Percentiles rank a stretch among this genome's conserved stretches.
phyloP scores from a whole-genome alignment of 2,113 vertebrate species.

The Zosterops japonicus region DNA sequence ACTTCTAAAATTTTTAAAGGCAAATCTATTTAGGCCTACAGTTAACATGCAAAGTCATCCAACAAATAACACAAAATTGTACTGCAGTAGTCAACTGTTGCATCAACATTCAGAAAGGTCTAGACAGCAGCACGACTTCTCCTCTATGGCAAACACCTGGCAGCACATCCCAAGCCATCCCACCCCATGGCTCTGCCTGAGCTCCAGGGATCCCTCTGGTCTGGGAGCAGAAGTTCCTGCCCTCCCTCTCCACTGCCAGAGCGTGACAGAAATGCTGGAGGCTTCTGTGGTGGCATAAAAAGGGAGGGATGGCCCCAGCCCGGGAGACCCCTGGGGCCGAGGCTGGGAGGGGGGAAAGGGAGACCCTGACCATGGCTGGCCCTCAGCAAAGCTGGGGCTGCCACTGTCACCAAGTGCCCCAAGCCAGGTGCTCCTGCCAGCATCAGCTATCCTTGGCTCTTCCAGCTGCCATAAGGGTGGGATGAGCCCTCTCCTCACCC shows the following conservation, averaged over 20 bases:
- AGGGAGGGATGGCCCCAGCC: rapidly evolving
- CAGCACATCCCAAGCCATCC: slow-evolving; percentile 15
- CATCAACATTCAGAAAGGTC: slow-evolving; percentile 85
- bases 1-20: slow-evolving; percentile 77
- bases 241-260: slow-evolving; percentile 1
- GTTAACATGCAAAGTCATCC: slow-evolving; percentile 96
- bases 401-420: not conserved
- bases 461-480: slow-evolving; percentile 6
- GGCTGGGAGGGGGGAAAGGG: not conserved
- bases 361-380: rapidly evolving
- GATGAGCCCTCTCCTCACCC: slow-evolving; percentile 33
- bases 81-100: slow-evolving; percentile 87
- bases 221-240: not conserved
- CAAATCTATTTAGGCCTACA: slow-evolving; percentile 91
- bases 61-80: slow-evolving; percentile 92
- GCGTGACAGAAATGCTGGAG: not conserved
- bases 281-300: not conserved
- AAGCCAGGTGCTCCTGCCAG: not conserved
- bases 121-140: slow-evolving; percentile 80
- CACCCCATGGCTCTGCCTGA: slow-evolving; percentile 15
- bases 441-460: not conserved
- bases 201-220: not conserved
- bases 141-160: slow-evolving; percentile 54
- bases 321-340: not conserved
- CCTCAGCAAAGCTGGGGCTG: not conserved